phyloP scores from a whole-genome alignment of 2,888 invertebrate species.

The Aquatica leii region DNA sequence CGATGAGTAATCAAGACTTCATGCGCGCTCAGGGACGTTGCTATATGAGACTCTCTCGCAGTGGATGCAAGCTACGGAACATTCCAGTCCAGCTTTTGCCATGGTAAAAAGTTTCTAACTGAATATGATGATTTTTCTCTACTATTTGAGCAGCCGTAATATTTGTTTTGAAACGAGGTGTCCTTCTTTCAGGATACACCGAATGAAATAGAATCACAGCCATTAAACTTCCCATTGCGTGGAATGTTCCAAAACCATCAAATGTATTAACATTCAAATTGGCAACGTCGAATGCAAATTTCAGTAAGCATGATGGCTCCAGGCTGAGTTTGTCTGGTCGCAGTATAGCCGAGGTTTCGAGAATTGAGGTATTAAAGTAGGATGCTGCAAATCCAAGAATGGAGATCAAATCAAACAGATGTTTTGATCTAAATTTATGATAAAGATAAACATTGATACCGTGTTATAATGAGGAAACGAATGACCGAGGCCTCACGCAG shows the following conservation, averaged over 20 bases:
- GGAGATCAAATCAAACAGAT: background rate
- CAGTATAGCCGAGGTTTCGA: background rate
- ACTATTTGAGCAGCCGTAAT: no score
- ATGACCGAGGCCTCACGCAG: constrained; percentile 7
- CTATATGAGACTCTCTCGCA: no score
- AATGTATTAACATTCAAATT: background rate
- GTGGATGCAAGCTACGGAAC: no score
- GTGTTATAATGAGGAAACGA: constrained; percentile 12
- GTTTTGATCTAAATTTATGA: no score
- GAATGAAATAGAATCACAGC: background rate
- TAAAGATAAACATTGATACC: background rate
- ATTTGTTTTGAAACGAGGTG: background rate
- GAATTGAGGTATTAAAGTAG: no score
- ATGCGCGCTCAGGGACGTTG: no score
- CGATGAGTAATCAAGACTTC: no score
- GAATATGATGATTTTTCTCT: background rate
- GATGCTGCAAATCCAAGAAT: no score
- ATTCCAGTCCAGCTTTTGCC: no score
- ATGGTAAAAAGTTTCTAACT: background rate
- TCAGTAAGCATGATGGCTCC: background rate
- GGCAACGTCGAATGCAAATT: background rate
- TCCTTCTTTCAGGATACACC: background rate
- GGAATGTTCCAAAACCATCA: background rate
- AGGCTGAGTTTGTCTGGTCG: background rate
- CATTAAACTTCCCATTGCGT: no score